Evolutionary conservation across 1,140 invertebrate species (phyloP).

Genomic region (Cheumatopsyche charites): DNA sequence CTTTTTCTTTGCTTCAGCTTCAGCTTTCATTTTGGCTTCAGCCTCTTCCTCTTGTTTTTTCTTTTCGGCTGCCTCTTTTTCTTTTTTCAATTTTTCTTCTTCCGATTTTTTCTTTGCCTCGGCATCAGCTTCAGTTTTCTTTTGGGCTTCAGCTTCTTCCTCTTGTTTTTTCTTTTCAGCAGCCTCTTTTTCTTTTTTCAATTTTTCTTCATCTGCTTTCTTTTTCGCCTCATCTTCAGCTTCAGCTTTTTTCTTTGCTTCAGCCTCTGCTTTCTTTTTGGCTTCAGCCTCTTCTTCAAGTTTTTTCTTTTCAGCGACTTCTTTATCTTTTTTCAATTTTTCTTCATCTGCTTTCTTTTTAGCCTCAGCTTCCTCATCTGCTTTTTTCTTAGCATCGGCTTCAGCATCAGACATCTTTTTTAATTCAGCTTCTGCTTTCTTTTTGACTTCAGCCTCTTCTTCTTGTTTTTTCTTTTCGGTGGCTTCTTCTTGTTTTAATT

Average conservation of each 20-base stretch:
- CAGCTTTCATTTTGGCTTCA: conserved; percentile 48
- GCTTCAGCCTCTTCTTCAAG: conserved; percentile 46
- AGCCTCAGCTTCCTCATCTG: conserved; percentile 39
- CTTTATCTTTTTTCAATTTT: conserved; percentile 47
- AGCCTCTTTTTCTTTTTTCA: conserved; percentile 36
- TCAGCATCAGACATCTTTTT: conserved; percentile 12
- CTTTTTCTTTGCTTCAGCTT: conserved; percentile 48
- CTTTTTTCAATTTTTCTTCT: conserved; percentile 34
- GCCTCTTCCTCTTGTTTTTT: conserved; percentile 50
- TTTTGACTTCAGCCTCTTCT: conserved; percentile 13
- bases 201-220: conserved; percentile 27
- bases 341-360: conserved; percentile 38
- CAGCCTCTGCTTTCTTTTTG: conserved; percentile 36
- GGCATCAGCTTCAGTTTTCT: conserved; percentile 21
- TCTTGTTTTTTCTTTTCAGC: conserved; percentile 7
- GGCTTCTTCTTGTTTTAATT: conserved; percentile 29
- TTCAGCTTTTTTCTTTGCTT: conserved; percentile 31
- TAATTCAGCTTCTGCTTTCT: conserved; percentile 31
- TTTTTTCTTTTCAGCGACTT: conserved; percentile 23
- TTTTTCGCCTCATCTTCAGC: conserved; percentile 2
- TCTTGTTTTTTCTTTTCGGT: conserved; percentile 17
- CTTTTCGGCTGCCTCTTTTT: conserved; percentile 40
- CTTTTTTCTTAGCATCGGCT: conserved; percentile 9
- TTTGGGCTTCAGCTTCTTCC: conserved; percentile 20
- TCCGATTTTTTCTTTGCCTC: conserved; percentile 30